phyloP scores from a whole-genome alignment of 2,888 invertebrate species.

The Argyra leucocephala region DNA sequence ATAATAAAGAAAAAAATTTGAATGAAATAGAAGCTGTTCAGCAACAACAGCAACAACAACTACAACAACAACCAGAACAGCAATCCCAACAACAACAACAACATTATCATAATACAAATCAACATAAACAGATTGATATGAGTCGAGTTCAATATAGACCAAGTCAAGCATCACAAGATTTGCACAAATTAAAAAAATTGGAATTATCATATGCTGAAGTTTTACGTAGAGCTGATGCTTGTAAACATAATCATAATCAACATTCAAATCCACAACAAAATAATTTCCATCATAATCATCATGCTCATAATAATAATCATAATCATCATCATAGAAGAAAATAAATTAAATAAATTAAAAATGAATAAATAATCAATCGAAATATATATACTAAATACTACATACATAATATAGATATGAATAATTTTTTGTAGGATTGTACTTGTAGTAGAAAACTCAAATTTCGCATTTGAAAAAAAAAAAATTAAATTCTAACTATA shows the following conservation, averaged over 20 bases:
- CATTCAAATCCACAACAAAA: not conserved
- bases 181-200: slow-evolving; percentile 68
- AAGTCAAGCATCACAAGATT: slow-evolving; percentile 71
- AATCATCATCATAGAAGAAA: not conserved
- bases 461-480: too few relatives aligned
- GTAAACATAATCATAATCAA: slow-evolving; percentile 31
- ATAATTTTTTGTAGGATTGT: too few relatives aligned
- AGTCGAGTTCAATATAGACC: slow-evolving; percentile 47
- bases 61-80: slow-evolving; percentile 21
- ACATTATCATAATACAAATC: slow-evolving; percentile 27
- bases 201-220: slow-evolving; percentile 81
- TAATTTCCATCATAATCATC: not conserved
- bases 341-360: not conserved
- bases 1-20: slow-evolving; percentile 41
- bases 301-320: not conserved
- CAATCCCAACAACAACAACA: slow-evolving; percentile 25
- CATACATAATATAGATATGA: too few relatives aligned
- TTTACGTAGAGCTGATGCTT: slow-evolving; percentile 52
- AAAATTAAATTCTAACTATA: too few relatives aligned
- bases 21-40: not conserved
- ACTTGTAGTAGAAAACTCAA: too few relatives aligned
- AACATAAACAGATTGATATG: slow-evolving; percentile 32
- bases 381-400: too few relatives aligned
- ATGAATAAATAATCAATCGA: too few relatives aligned
- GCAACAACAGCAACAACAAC: slow-evolving; percentile 44